Base-by-base conservation (phyloP, 1,140 invertebrate species). In the Adoxophyes honmai region DNA sequence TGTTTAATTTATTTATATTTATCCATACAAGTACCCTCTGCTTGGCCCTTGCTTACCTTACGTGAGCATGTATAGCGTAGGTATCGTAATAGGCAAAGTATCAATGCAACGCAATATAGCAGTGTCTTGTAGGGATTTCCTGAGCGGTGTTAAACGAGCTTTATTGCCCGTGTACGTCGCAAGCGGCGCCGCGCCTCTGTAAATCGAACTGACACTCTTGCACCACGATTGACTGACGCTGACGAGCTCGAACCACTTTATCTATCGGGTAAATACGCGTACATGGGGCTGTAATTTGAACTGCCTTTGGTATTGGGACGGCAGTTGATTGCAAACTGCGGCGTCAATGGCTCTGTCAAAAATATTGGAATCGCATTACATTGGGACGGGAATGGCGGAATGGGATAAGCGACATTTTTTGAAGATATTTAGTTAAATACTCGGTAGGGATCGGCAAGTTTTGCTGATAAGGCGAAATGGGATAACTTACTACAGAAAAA, bases 121-220 rank as follows among this genome's bases (percentile, higher is more conserved):
- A 59, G 55, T 57, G 51, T 60, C 60, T 59, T 68, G 61, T 64
- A 64, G 62, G 63, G 62, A 74, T 73, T 68, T 70, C 62, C 62
- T 61, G 62, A 37, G 59, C 68, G 62, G 57, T 66, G 70, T 73
- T 71, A 75, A 74, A 64, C 64, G 64, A 66, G 73, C 71, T 80
- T 78, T 81, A 82, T 82, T 76, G 75, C 64, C 60, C 69, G 66
- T 73, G 71, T 70, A 60, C 64, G 65, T 63, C 64, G 65, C 69
- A 59, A 68, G 64, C 35, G 38, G 38, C 56, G 52, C 38, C 60
- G 64, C 58, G 53, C 60, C 68, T 65, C 57, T 73, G 77, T 78
- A 81, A 82, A 81, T 79, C 72, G 76, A 82, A 69, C 79, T 75
- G 81, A 78, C 80, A 86, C 73, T 67, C 73, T 68, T 69, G 67